Conservation (phyloP, 2,888 invertebrate species). For the Megastigmus dorsalis region DNA sequence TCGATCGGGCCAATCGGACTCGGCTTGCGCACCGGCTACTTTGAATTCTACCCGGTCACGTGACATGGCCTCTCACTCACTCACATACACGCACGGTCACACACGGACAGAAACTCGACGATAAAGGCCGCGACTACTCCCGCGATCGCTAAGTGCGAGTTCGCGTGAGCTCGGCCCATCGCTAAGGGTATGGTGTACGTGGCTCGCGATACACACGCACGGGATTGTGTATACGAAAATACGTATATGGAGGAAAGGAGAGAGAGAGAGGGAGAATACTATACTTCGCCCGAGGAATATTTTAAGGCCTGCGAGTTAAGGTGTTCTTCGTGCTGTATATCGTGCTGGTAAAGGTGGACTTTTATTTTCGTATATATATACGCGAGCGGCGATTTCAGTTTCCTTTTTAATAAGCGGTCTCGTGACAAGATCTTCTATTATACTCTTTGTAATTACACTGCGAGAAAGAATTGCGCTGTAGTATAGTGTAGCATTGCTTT, state of each 20-base stretch:
- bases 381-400: conserved; percentile 14
- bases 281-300: conserved; percentile 18
- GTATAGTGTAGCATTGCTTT: no score
- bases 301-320: conserved; percentile 29
- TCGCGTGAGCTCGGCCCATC: conserved; percentile 66
- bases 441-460: conserved; percentile 18
- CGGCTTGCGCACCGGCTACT: conserved; percentile 58
- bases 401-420: conserved; percentile 17
- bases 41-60: conserved; percentile 67
- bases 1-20: conserved; percentile 69
- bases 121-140: conserved; percentile 61
- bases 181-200: no score
- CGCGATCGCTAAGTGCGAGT: conserved; percentile 69
- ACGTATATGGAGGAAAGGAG: background rate
- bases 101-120: conserved; percentile 20
- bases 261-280: background rate
- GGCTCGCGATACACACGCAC: no score
- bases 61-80: no score
- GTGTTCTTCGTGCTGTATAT: no score
- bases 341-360: no score
- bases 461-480: no score
- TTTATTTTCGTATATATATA: background rate
- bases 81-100: conserved; percentile 64
- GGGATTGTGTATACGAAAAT: background rate
- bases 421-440: conserved; percentile 36